phyloP scores from a whole-genome alignment of 2,888 invertebrate genomes.

The Aspidiotus rigidus region DNA sequence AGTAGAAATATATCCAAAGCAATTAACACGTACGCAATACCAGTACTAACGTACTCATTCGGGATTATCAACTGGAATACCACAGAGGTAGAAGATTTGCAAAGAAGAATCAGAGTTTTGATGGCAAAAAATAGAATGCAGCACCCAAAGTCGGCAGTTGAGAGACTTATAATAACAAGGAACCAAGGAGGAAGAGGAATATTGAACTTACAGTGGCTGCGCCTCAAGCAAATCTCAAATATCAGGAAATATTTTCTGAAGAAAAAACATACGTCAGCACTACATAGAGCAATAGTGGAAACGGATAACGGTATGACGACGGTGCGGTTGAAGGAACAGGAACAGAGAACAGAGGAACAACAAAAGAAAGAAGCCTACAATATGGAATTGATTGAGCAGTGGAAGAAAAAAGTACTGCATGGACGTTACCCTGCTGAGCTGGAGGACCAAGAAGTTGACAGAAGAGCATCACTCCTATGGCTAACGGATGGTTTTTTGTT shows the following conservation, averaged over 20 bases:
- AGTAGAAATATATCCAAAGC: constrained; percentile 24
- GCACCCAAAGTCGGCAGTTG: neutral
- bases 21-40: constrained; percentile 35
- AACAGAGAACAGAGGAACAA: neutral
- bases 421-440: neutral
- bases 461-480: neutral
- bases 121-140: constrained; percentile 1
- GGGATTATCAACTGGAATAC: constrained; percentile 35
- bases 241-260: constrained; percentile 2
- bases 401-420: neutral
- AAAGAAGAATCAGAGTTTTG: constrained; percentile 11
- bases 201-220: neutral
- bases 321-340: neutral
- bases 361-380: neutral
- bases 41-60: constrained; percentile 35
- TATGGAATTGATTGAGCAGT: neutral
- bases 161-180: neutral
- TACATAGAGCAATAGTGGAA: neutral
- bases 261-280: neutral
- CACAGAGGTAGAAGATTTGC: constrained; percentile 33
- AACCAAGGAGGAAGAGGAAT: neutral
- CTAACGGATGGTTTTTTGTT: neutral
- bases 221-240: neutral
- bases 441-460: neutral
- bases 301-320: neutral